A percentile compares a stretch with the other conserved stretches of the same genome.
Evolutionary conservation across 2,888 invertebrate species (phyloP).

Genomic region (Kryphioiulus occultus): DNA sequence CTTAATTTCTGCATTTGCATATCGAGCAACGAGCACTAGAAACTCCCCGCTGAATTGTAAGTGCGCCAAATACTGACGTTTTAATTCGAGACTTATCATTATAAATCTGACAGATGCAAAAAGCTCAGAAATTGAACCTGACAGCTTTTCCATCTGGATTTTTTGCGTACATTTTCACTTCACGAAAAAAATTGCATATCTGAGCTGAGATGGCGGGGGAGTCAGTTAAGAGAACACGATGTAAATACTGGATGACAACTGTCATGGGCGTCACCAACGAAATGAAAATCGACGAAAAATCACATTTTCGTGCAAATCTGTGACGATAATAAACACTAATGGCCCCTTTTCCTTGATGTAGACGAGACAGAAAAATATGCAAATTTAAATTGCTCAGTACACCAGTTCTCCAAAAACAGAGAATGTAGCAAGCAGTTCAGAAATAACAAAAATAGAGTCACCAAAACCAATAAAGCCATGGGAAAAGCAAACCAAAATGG

Average conservation of each 20-base stretch:
- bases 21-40: background rate
- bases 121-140: background rate
- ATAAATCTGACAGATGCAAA: background rate
- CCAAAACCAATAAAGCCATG: too few species aligned
- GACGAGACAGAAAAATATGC: background rate
- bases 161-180: background rate
- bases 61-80: background rate
- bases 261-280: background rate
- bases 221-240: background rate
- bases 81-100: background rate
- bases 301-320: background rate
- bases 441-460: too few species aligned
- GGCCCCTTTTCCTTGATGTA: background rate
- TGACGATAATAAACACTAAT: background rate
- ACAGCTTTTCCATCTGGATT: background rate
- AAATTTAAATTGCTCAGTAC: background rate
- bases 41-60: background rate
- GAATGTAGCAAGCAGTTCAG: background rate
- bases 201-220: background rate
- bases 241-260: constrained; percentile 1
- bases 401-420: background rate
- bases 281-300: background rate
- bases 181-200: background rate
- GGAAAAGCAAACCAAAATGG: too few species aligned
- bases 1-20: background rate